phyloP scores from a whole-genome alignment of 2,888 invertebrate species.

The Masnerella sp. region DNA sequence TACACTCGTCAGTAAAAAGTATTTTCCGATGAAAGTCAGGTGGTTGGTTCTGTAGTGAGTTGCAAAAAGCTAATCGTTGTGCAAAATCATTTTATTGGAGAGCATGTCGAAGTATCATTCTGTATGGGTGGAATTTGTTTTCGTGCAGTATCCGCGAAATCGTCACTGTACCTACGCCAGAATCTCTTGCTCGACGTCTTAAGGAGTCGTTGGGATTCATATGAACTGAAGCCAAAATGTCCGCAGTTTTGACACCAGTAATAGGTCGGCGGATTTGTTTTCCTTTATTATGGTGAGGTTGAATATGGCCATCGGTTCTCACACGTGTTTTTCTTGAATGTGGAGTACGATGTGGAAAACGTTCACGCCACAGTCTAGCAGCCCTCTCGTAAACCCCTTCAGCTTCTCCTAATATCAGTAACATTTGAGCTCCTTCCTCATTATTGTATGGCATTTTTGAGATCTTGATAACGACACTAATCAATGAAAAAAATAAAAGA shows the following conservation, averaged over 20 bases:
- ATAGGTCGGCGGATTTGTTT: too few species aligned
- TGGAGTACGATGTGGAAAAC: constrained; percentile 24
- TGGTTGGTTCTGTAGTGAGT: neutral
- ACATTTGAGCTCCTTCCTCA: constrained; percentile 12
- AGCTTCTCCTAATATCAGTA: constrained; percentile 3
- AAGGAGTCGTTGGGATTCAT: neutral
- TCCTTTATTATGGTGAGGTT: too few species aligned
- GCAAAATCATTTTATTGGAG: neutral
- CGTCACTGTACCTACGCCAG: neutral
- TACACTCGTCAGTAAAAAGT: constrained; percentile 15
- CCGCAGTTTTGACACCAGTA: too few species aligned
- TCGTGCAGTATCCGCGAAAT: constrained; percentile 12
- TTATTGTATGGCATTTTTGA: constrained; percentile 12
- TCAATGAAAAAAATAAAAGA: too few species aligned
- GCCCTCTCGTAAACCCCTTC: constrained; percentile 1
- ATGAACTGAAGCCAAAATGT: neutral
- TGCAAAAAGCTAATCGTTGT: constrained; percentile 2
- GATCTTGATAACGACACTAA: too few species aligned
- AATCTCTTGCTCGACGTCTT: neutral
- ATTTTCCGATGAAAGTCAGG: constrained; percentile 3
- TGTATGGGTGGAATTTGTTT: constrained; percentile 12
- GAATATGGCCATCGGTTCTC: neutral
- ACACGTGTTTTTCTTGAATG: constrained; percentile 7
- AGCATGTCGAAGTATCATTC: constrained; percentile 6
- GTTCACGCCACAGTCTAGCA: constrained; percentile 13